A percentile compares a stretch with the other conserved stretches of the same genome.
These are phyloP conservation scores for Maniola jurtina DNA, from an alignment of 1,140 invertebrate species.

Conservation along the genomic window DNA sequence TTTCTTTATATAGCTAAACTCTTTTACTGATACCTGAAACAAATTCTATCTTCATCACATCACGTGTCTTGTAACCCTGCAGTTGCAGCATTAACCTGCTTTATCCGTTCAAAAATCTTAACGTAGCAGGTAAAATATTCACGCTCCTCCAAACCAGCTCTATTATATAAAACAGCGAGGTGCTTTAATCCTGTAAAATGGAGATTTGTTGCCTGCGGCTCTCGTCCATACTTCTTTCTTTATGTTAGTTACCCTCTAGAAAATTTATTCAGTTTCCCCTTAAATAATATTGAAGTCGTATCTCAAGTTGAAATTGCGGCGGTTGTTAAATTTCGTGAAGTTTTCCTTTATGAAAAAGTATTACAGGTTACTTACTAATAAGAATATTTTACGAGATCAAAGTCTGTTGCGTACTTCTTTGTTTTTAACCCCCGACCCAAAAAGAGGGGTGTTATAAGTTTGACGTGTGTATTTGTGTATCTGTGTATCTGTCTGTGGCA, in stretches of 20 bases:
- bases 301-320: constrained; percentile 32
- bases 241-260: constrained; percentile 53
- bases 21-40: no score
- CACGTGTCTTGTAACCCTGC: not conserved
- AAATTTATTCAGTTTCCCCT: constrained; percentile 46
- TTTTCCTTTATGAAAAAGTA: constrained; percentile 31
- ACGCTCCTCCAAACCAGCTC: constrained; percentile 47
- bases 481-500: no score
- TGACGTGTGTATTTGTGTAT: no score
- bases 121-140: constrained; percentile 54
- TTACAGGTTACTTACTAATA: constrained; percentile 27
- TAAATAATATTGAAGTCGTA: constrained; percentile 38
- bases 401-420: constrained; percentile 7
- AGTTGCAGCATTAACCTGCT: constrained; percentile 2
- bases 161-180: constrained; percentile 61
- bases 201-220: constrained; percentile 61
- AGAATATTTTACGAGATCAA: constrained; percentile 21
- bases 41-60: no score
- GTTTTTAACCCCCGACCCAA: no score
- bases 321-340: constrained; percentile 32
- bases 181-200: constrained; percentile 68
- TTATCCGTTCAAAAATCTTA: constrained; percentile 19
- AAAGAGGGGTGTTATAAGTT: no score
- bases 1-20: no score
- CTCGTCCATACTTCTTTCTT: constrained; percentile 58